Conservation (phyloP, 2,888 invertebrate species). For the Cephonodes hylas region DNA sequence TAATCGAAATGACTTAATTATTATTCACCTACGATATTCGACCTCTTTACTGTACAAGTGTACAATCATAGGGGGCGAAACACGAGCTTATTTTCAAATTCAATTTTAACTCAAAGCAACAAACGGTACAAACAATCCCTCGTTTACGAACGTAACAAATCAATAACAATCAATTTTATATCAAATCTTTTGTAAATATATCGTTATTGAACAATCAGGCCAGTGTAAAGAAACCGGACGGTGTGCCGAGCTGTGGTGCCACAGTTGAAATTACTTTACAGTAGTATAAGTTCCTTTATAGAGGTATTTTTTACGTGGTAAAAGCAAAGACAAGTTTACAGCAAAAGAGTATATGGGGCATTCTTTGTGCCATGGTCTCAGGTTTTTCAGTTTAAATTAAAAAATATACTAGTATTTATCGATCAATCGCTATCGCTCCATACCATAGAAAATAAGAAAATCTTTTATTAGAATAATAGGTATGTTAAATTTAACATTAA, state of each 20-base stretch:
- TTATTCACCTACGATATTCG: too few species aligned
- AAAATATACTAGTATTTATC: too few species aligned
- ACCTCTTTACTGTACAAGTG: background rate
- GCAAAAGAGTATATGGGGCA: too few species aligned
- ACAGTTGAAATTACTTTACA: background rate
- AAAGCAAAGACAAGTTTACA: too few species aligned
- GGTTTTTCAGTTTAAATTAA: too few species aligned
- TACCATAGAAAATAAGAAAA: too few species aligned
- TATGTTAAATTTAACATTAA: too few species aligned
- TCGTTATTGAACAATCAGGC: background rate
- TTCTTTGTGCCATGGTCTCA: too few species aligned
- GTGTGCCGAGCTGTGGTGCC: background rate
- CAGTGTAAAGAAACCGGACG: background rate
- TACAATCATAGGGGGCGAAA: background rate
- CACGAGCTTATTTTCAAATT: background rate
- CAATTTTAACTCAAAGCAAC: background rate
- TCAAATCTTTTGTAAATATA: conserved; percentile 3
- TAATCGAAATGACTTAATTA: too few species aligned
- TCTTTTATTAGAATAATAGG: too few species aligned
- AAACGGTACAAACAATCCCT: background rate
- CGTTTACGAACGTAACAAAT: background rate
- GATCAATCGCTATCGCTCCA: too few species aligned
- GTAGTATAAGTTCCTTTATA: background rate
- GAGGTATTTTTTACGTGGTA: too few species aligned
- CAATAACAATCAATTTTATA: conserved; percentile 6